Conservation (phyloP, 2,888 invertebrate species). For the Dinocampus coccinellae region DNA sequence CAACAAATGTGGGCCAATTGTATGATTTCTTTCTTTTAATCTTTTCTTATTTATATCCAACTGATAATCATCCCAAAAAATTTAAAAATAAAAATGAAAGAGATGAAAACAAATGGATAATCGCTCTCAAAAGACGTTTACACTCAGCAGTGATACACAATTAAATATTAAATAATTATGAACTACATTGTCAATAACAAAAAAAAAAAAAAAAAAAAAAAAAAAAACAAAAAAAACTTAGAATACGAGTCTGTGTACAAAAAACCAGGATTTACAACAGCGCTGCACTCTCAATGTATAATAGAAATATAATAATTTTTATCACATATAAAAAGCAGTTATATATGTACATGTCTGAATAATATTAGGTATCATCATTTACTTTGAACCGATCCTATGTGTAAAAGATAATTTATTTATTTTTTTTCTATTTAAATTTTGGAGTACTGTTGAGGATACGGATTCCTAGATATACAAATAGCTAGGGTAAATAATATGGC, state of each 20-base stretch:
- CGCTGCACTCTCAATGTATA: constrained; percentile 62
- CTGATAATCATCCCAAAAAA: neutral
- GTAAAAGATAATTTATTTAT: constrained; percentile 24
- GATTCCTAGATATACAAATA: constrained; percentile 53
- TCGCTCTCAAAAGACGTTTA: constrained; percentile 40
- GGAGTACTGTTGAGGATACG: constrained; percentile 52
- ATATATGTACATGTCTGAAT: constrained; percentile 66
- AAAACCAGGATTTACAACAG: constrained; percentile 66
- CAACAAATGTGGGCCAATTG: constrained; percentile 7
- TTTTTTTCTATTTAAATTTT: constrained; percentile 42
- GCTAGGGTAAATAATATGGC: constrained; percentile 45
- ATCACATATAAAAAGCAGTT: constrained; percentile 68
- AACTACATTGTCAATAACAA: constrained; percentile 59
- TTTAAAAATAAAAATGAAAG: neutral
- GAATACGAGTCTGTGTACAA: constrained; percentile 66
- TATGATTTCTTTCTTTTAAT: constrained; percentile 9
- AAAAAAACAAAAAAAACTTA: too few relatives aligned
- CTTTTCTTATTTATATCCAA: neutral
- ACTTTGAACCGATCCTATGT: constrained; percentile 51
- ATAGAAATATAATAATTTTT: constrained; percentile 64
- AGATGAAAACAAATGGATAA: constrained; percentile 21
- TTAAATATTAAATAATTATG: constrained; percentile 67
- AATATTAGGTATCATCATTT: constrained; percentile 60
- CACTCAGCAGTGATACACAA: constrained; percentile 49
- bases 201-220: too few relatives aligned